A percentile compares a stretch with the other conserved stretches of the same genome.
Conservation (phyloP, 2,888 invertebrate genomes). For the Papilio elwesi region DNA sequence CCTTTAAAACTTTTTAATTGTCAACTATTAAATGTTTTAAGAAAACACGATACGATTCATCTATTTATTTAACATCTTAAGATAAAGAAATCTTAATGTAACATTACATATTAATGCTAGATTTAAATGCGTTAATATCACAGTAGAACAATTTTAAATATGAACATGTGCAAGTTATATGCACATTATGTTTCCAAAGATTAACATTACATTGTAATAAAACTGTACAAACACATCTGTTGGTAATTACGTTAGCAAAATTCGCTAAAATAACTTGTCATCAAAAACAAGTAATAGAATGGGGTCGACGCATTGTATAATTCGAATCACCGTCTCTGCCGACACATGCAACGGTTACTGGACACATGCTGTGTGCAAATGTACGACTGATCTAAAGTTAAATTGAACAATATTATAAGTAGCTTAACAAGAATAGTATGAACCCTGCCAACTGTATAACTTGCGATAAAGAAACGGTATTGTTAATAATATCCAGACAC, state of each 20-base stretch:
- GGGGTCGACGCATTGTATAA: slow-evolving; percentile 24
- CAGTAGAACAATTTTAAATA: too few relatives aligned
- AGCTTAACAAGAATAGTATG: neutral
- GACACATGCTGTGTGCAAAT: slow-evolving; percentile 29
- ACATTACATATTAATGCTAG: too few relatives aligned
- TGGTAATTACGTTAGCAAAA: slow-evolving; percentile 16
- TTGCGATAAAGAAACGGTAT: too few relatives aligned
- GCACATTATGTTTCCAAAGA: slow-evolving; percentile 23
- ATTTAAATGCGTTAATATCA: too few relatives aligned
- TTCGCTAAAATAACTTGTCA: neutral
- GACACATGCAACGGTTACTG: slow-evolving; percentile 10
- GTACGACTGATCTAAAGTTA: neutral
- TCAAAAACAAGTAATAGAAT: slow-evolving; percentile 4
- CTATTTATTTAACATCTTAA: too few relatives aligned
- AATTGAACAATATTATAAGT: slow-evolving; percentile 30
- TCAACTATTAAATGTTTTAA: too few relatives aligned
- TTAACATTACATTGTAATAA: neutral
- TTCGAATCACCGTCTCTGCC: slow-evolving; percentile 17
- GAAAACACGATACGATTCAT: too few relatives aligned
- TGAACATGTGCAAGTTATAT: too few relatives aligned
- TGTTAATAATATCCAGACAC: neutral
- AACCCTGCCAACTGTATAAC: neutral
- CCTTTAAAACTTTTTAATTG: too few relatives aligned
- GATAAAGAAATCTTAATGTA: too few relatives aligned
- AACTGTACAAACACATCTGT: slow-evolving; percentile 23